Percentiles rank a stretch among this genome's conserved stretches.
phyloP scores from a whole-genome alignment of 1,140 invertebrate species.

The Daktulosphaira vitifoliae region DNA sequence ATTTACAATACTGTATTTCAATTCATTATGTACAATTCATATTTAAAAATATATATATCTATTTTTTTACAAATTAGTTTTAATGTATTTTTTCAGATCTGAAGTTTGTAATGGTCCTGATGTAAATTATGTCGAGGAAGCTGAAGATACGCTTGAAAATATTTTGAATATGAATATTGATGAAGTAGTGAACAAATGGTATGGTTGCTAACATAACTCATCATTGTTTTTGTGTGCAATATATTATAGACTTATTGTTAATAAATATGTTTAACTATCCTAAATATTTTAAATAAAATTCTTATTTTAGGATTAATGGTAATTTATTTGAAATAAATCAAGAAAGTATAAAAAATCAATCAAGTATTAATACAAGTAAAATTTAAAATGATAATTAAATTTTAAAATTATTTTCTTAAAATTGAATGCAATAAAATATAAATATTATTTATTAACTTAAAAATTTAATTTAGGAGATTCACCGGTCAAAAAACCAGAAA shows the following conservation, averaged over 20 bases:
- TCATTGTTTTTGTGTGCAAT: no score
- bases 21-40: no score
- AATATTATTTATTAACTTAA: background rate
- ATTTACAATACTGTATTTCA: no score
- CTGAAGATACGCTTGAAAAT: constrained; percentile 29
- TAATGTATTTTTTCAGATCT: constrained; percentile 1
- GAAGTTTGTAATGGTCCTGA: background rate
- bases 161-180: constrained; percentile 23
- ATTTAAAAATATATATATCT: no score
- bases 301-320: constrained; percentile 15
- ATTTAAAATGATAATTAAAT: background rate
- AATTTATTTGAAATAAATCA: constrained; percentile 10
- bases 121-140: constrained; percentile 16
- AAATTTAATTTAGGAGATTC: background rate
- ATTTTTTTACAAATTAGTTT: no score
- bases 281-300: no score
- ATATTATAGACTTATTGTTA: no score
- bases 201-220: background rate
- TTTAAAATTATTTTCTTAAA: background rate
- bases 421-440: no score
- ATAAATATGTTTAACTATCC: no score
- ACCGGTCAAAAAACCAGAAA: constrained; percentile 20
- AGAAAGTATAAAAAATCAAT: constrained; percentile 9
- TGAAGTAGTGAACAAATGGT: constrained; percentile 28
- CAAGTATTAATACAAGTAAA: background rate